These are phyloP conservation scores for Argynnis bischoffii DNA, from an alignment of 2,888 invertebrate genomes.

Conservation along the genomic window DNA sequence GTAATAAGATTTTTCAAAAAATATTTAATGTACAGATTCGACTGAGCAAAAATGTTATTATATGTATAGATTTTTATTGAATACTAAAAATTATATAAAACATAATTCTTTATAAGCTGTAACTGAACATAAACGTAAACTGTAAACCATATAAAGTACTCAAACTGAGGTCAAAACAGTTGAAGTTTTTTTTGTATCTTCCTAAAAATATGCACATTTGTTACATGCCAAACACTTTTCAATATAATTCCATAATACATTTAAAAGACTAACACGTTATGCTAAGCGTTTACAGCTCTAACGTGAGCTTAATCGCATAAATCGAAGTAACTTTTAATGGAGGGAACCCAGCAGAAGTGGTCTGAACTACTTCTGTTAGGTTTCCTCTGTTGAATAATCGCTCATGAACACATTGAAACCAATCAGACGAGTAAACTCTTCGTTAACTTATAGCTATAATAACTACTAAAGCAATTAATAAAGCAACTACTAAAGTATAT, in stretches of 20 bases:
- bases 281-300: conserved; percentile 12
- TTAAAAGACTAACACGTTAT: conserved; percentile 13
- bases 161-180: too few species aligned
- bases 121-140: too few species aligned
- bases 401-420: conserved; percentile 38
- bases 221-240: too few species aligned
- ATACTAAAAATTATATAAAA: too few species aligned
- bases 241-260: background rate
- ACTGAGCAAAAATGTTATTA: too few species aligned
- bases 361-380: conserved; percentile 33
- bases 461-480: conserved; percentile 15
- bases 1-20: too few species aligned
- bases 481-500: conserved; percentile 13
- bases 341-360: conserved; percentile 34
- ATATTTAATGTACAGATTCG: too few species aligned
- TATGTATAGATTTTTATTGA: too few species aligned
- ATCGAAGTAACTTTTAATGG: conserved; percentile 34
- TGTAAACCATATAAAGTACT: too few species aligned
- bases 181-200: too few species aligned
- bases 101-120: too few species aligned
- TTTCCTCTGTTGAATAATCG: conserved; percentile 42
- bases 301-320: conserved; percentile 23
- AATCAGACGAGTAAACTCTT: conserved; percentile 28
- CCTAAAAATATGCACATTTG: too few species aligned
- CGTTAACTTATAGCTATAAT: background rate